Base-by-base conservation (phyloP, 2,888 invertebrate genomes). In the Neocrepidodera transversa region DNA sequence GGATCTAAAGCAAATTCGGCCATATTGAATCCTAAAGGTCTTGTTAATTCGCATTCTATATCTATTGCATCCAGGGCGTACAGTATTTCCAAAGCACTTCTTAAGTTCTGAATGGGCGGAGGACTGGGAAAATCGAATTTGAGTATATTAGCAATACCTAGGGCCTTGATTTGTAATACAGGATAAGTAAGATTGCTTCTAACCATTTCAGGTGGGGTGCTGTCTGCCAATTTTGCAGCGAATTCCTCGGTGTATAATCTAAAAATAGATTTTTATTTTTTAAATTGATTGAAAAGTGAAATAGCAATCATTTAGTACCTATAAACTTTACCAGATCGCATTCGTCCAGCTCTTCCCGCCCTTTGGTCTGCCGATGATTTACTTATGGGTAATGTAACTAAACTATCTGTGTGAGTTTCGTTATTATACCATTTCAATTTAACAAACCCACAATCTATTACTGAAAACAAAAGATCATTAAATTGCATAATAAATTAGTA, bases 401-500 rank as follows among this genome's bases (percentile, higher is more conserved):
- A 79, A 55, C 90, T 86, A 75, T 95, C 93, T 0, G 93, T 91
- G 10, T 92, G 91, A 7, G 92, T 88, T 2, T 88, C 84, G 0
- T 91, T 86, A 71, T 95, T 92, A 76, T 91, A 96, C 85, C 93
- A 95, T 14, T 92, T 90, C 68, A 97, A 79, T 82, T 97, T 98
- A 48, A 96, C 95, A 81, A 95, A 99, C 1, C 98, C 98, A 77
- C 94, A 88, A 78, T 99, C 99, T 53, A 98, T 87, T 51, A 97
- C 96, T 93, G 77, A 32, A 81, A 71, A 48, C 35, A 32, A 40
- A 23, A 8, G 18, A 23, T 23, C 6, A 23, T 5, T 23, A 23
- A n/a, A n/a, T n/a, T n/a, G n/a, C n/a, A n/a, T n/a, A n/a, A n/a
- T n/a, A n/a, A n/a, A n/a, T n/a, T n/a, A n/a, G n/a, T n/a, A n/a